These are phyloP conservation scores for Agonopterix heracliana DNA, from an alignment of 2,888 invertebrate species.

Conservation along the genomic window DNA sequence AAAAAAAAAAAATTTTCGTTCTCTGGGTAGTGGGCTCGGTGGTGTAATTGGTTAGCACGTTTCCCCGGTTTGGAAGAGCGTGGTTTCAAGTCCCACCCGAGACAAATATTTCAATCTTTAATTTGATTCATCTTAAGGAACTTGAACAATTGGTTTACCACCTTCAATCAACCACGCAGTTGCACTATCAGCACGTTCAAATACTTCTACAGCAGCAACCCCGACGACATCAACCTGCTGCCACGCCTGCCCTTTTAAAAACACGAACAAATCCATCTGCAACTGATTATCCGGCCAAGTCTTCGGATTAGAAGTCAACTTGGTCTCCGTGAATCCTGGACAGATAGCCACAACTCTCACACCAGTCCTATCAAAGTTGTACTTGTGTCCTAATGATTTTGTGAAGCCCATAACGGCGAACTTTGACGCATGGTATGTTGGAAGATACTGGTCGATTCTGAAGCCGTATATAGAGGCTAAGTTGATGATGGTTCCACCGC, in stretches of 20 bases:
- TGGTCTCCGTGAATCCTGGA: constrained; percentile 29
- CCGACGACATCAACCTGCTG: constrained; percentile 25
- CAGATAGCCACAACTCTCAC: constrained; percentile 56
- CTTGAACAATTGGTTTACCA: not conserved
- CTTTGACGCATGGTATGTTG: constrained; percentile 75
- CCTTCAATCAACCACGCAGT: constrained; percentile 33
- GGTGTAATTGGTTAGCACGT: no score
- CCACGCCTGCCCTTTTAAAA: not conserved
- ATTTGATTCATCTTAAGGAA: no score
- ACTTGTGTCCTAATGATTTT: constrained; percentile 43
- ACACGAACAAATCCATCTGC: not conserved
- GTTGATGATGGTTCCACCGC: constrained; percentile 77
- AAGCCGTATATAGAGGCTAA: constrained; percentile 73
- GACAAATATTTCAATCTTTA: no score
- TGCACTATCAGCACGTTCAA: constrained; percentile 47
- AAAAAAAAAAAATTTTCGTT: no score
- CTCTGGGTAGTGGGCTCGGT: no score
- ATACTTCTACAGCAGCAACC: constrained; percentile 24
- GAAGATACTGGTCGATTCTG: constrained; percentile 51
- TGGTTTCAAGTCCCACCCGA: no score
- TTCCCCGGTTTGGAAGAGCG: no score
- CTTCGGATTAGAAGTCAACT: not conserved
- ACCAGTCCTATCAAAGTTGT: constrained; percentile 45
- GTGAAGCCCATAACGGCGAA: constrained; percentile 61
- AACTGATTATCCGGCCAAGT: not conserved